A percentile compares a stretch with the other conserved stretches of the same genome.
These are phyloP conservation scores for Thumatha senex DNA, from an alignment of 2,888 invertebrate species.

Conservation along the genomic window DNA sequence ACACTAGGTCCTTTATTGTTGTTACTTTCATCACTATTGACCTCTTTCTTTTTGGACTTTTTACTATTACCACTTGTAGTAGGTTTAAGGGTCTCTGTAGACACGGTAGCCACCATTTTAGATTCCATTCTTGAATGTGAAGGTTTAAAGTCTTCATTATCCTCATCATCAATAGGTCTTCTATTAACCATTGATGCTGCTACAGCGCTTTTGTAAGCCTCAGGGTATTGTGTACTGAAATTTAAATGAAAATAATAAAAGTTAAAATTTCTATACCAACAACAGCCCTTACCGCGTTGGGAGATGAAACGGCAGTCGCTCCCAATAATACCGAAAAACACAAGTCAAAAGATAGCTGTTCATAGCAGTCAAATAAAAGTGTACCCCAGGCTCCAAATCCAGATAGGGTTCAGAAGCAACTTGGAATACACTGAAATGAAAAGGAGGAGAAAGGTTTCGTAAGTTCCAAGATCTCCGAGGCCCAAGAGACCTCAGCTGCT, in stretches of 20 bases:
- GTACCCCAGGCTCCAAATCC: too few species aligned
- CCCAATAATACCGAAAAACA: too few species aligned
- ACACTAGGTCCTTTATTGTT: constrained; percentile 65
- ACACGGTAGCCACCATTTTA: constrained; percentile 75
- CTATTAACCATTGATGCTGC: constrained; percentile 74
- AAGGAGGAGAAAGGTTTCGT: too few species aligned
- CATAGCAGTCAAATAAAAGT: too few species aligned
- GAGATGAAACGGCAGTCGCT: too few species aligned
- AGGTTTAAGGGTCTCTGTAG: constrained; percentile 76
- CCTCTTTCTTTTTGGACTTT: constrained; percentile 57
- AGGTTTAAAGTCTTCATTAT: constrained; percentile 60
- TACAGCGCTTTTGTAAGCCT: constrained; percentile 85
- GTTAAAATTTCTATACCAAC: too few species aligned
- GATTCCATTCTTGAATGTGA: constrained; percentile 54
- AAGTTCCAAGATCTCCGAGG: too few species aligned
- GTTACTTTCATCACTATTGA: constrained; percentile 38
- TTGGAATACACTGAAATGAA: too few species aligned
- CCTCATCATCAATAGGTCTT: constrained; percentile 68
- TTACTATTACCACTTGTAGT: constrained; percentile 55
- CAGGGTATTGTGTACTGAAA: constrained; percentile 85
- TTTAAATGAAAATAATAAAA: not conserved
- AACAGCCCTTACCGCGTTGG: too few species aligned
- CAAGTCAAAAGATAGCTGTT: too few species aligned
- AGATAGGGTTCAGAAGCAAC: too few species aligned
- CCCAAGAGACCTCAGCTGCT: too few species aligned